phyloP scores from a whole-genome alignment of 2,888 invertebrate genomes.

The Drosophila neonasuta region DNA sequence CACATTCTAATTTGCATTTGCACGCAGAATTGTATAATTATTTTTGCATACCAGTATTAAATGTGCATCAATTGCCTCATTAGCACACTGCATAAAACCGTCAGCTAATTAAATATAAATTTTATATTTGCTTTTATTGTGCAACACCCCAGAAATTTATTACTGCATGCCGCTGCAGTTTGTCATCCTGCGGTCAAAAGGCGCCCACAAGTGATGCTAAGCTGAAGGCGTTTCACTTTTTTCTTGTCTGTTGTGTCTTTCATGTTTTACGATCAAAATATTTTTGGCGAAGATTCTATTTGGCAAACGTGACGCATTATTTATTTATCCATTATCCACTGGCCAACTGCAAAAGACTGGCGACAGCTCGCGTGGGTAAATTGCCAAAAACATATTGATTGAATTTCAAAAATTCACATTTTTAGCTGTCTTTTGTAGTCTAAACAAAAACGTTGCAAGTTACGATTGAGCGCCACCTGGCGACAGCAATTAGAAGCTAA shows the following conservation, averaged over 20 bases:
- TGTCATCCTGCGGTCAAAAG: conserved; percentile 26
- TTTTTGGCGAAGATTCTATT: conserved; percentile 45
- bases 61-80: conserved; percentile 23
- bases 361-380: conserved; percentile 3
- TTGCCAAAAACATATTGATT: conserved; percentile 25
- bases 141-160: conserved; percentile 3
- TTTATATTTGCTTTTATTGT: conserved; percentile 5
- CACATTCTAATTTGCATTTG: conserved; percentile 19
- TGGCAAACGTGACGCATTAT: conserved; percentile 58
- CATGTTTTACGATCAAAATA: conserved; percentile 43
- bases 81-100: conserved; percentile 13
- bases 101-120: conserved; percentile 12
- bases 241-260: conserved; percentile 1
- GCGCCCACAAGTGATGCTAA: conserved; percentile 10
- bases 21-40: conserved; percentile 34
- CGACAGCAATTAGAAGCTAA: background rate
- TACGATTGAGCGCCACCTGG: conserved; percentile 40
- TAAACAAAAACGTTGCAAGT: background rate
- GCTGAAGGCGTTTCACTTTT: conserved; percentile 30
- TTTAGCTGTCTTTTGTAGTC: background rate
- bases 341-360: conserved; percentile 1
- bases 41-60: conserved; percentile 21
- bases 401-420: conserved; percentile 14
- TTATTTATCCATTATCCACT: conserved; percentile 45
- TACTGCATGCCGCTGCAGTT: conserved; percentile 15